phyloP scores from a whole-genome alignment of 1,140 invertebrate genomes.

The Achatina immaculata region DNA sequence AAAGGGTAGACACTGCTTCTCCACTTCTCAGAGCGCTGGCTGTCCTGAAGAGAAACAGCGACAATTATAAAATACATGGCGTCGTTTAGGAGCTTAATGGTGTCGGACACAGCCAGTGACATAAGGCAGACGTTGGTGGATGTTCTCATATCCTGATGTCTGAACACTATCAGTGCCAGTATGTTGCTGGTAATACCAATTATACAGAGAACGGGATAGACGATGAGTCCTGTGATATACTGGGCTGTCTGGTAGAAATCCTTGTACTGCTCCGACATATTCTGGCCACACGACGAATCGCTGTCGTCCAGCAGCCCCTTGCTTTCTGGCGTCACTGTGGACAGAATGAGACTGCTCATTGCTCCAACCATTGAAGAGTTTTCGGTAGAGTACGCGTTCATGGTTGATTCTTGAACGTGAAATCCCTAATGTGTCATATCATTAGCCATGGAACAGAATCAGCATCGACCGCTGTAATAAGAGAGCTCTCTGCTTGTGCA shows the following conservation, averaged over 20 bases:
- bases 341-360: background rate
- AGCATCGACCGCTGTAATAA: no score
- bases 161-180: constrained; percentile 81
- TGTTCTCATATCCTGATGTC: constrained; percentile 80
- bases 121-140: constrained; percentile 84
- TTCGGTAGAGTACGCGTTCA: background rate
- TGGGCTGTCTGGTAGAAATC: constrained; percentile 65
- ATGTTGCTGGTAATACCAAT: constrained; percentile 82
- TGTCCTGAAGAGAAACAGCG: constrained; percentile 63
- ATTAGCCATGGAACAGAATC: no score
- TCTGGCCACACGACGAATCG: constrained; percentile 16
- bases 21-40: constrained; percentile 52
- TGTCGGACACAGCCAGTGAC: constrained; percentile 81
- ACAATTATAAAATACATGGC: constrained; percentile 79
- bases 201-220: constrained; percentile 81
- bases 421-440: no score
- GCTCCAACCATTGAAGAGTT: background rate
- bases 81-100: constrained; percentile 81
- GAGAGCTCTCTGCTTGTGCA: no score
- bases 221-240: constrained; percentile 71
- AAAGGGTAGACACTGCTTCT: constrained; percentile 65
- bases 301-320: background rate
- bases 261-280: constrained; percentile 37
- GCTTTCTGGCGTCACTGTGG: background rate
- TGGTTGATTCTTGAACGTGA: background rate